Evolutionary conservation across 2,113 vertebrate species (phyloP), one percentile per base, ranked within the genome.

Genomic region (Dipodomys spectabilis): DNA sequence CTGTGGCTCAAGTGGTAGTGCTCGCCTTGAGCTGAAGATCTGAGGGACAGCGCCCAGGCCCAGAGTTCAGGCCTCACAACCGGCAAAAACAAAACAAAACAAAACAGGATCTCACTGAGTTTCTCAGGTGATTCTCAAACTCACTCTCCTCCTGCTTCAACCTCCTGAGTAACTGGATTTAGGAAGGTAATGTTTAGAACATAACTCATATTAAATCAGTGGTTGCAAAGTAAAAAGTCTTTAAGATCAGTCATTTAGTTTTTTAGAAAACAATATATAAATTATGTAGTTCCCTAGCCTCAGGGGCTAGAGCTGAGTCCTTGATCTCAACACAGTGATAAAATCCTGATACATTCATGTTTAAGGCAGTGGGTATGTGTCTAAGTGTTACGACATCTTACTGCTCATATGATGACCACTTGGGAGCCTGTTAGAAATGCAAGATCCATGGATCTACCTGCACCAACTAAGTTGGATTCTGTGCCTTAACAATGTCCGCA

Each of bases 241-340:
- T 86, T 65, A n/a, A 12, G 53, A 72, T 72, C 16, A 27, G 25
- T 45, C 19, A 60, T 32, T 85, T 81, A 60, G 28, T 65, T 86
- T 94, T 72, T n/a, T 32, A 90, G 86, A 95, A 75, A 9, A 19
- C n/a, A 39, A 39, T 39, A 39, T 18, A 83, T 2, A 69, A 86
- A 87, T 28, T 19, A 13, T 39, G 8, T 19, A 32, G 64, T 27
- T 86, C 7, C 10, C 30, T 27, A 32, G 27, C 12, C n/a, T 45
- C 67, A 53, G n/a, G 22, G 44, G 5, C 32, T 67, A 53, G 1
- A 64, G 1, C 39, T 75, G n/a, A 87, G 49, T 88, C 39, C 28
- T 16, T 88, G 35, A 62, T 35, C 57, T 71, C n/a, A 84, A 44
- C 20, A 68, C 20, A 72, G 60, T 86, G 53, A 62, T 39, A 62